Evolutionary conservation across 2,888 invertebrate species (phyloP), one percentile per base, ranked within the genome.

Genomic region (Nomada goodeniana): DNA sequence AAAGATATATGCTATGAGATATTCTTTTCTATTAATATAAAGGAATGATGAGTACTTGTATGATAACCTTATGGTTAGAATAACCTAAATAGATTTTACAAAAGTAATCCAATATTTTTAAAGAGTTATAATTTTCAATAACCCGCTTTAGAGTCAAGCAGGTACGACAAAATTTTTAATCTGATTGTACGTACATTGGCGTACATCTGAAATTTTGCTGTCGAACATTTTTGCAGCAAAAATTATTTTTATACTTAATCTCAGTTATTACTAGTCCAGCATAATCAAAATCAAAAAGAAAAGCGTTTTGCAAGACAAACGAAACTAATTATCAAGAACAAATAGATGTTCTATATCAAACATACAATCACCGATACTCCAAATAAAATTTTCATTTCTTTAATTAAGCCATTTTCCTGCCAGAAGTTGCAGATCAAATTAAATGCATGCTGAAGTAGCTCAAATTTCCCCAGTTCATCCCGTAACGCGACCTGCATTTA

Each of bases 121-220:
- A 20, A 18, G 11, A 20, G 1, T 23, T 29, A 2, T 50, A 18
- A 36, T 36, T 10, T 47, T 63, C 15, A 18, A 2, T 2, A 26
- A 15, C 36, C 70, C 15, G 50, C 47, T 18, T 26, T n/a, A n/a
- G 18, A 1, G 3, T n/a, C 59, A n/a, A 52, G 2, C 55, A 57
- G 13, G 11, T 47, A 69, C 26, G 44, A 26, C 42, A 59, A 55
- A 76, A 77, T 82, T 82, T 83, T 74, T 52, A 74, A 71, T 64
- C 59, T 68, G 82, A 82, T 75, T 83, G 82, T 83, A 82, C 83
- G 7, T 72, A 60, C 83, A 82, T 82, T 75, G 83, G 83, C 77
- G 83, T 77, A 82, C 36, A 60, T 71, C 57, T 11, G 20, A 53
- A 59, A 55, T 82, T 76, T 82, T 26, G 15, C n/a, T 18, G 11